phyloP scores from a whole-genome alignment of 2,888 invertebrate species.

The Ichneumon xanthorius region DNA sequence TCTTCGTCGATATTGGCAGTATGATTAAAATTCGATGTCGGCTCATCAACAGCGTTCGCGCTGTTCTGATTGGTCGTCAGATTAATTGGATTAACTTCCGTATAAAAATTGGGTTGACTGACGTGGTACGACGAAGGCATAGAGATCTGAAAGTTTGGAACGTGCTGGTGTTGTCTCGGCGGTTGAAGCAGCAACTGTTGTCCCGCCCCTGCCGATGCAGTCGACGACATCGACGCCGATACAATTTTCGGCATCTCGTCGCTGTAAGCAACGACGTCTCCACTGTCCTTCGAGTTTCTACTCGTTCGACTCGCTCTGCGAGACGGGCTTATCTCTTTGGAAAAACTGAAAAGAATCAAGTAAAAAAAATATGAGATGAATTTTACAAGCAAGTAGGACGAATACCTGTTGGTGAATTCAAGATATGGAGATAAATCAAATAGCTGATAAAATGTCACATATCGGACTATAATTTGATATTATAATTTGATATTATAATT shows the following conservation, averaged over 20 bases:
- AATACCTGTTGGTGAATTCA: background rate
- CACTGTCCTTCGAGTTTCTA: slow-evolving; percentile 61
- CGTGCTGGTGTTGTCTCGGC: slow-evolving; percentile 61
- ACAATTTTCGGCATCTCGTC: slow-evolving; percentile 35
- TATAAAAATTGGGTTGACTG: slow-evolving; percentile 84
- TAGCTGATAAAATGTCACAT: too few species aligned
- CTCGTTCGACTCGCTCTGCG: slow-evolving; percentile 52
- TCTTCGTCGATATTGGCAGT: slow-evolving; percentile 83
- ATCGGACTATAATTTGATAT: too few species aligned
- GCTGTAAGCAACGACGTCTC: slow-evolving; percentile 35
- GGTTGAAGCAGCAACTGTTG: slow-evolving; percentile 14
- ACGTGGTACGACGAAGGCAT: slow-evolving; percentile 80
- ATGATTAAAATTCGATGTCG: slow-evolving; percentile 80
- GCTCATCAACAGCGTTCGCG: slow-evolving; percentile 73
- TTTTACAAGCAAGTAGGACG: background rate
- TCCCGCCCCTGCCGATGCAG: slow-evolving; percentile 3
- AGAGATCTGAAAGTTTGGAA: slow-evolving; percentile 81
- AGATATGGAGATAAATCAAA: too few species aligned
- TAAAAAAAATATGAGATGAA: background rate
- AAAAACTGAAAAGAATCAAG: slow-evolving; percentile 57
- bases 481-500: too few species aligned
- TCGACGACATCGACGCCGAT: slow-evolving; percentile 27
- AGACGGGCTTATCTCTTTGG: slow-evolving; percentile 62
- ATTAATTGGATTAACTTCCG: slow-evolving; percentile 81
- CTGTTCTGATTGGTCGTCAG: slow-evolving; percentile 73